Evolutionary conservation across 2,797 vertebrate genomes (phyloP).

Genomic region (Lacerta viridis): DNA sequence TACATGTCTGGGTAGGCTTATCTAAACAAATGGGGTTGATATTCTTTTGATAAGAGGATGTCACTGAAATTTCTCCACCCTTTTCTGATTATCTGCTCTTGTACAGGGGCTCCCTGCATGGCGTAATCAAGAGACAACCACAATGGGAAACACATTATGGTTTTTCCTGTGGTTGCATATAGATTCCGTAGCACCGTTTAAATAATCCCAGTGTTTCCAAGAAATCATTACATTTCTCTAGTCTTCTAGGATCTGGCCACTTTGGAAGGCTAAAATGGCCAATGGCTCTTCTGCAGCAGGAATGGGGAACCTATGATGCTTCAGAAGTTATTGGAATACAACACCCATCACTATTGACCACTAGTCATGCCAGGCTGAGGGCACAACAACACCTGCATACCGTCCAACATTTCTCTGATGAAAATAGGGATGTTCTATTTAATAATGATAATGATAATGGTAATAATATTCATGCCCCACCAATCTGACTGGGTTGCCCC

Average conservation of each 20-base stretch:
- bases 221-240: background rate
- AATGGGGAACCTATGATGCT: background rate
- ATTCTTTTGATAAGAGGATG: background rate
- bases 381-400: too few relatives aligned
- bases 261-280: background rate
- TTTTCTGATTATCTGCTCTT: background rate
- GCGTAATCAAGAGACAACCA: background rate
- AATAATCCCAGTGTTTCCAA: background rate
- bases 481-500: too few relatives aligned
- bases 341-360: background rate
- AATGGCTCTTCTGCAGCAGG: background rate
- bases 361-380: background rate
- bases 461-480: too few relatives aligned
- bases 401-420: too few relatives aligned
- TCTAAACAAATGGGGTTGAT: too few relatives aligned
- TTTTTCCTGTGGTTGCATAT: background rate
- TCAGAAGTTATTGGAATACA: background rate
- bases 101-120: background rate
- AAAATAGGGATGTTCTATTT: too few relatives aligned
- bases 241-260: too few relatives aligned
- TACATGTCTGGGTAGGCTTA: too few relatives aligned
- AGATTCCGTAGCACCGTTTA: background rate
- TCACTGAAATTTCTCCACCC: background rate
- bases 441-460: too few relatives aligned
- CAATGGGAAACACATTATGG: background rate